Base-by-base conservation (phyloP, 2,797 vertebrate species). In the Periparus ater region DNA sequence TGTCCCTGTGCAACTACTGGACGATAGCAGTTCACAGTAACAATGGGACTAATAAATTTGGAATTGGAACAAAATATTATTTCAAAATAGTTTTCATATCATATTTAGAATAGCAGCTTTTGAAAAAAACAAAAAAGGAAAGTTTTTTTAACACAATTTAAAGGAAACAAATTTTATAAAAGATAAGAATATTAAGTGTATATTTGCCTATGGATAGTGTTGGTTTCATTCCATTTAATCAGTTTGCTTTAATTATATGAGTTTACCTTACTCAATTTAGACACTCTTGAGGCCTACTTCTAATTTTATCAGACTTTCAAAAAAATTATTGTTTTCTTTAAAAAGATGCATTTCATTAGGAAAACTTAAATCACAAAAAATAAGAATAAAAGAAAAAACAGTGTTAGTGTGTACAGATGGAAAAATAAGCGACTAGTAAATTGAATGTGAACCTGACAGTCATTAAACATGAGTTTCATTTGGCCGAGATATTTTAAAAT, bases 401-500 rank as follows among this genome's bases (percentile, higher is more conserved):
- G 10, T 57, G 53, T 65, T 63, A 32, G 12, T 85, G 54, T 54
- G 30, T 88, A 71, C 34, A 83, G n/a, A 58, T 67, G 50, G 53
- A 85, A 89, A 85, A 92, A 82, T 48, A 70, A 92, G 61, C 3
- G 4, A 18, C 36, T 55, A 48, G 9, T 88, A 74, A 88, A 66
- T 54, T 85, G 38, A 66, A 40, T 72, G 14, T 72, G 68, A 91
- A 89, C 47, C 21, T 85, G 78, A 34, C 54, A 85, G 29, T 72
- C 70, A 66, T 66, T 95, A 88, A 91, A 75, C 47, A 34, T 78
- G 48, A 53, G 67, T 85, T 94, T 63, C 20, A 42, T 74, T 91
- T 92, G 68, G 75, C 72, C 40, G 78, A 88, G 42, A 38, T 85
- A 81, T 89, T 93, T 95, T 89, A 65, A 91, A 91, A 72, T 81